These are phyloP conservation scores for Lepidochrysops patricia DNA, from an alignment of 2,888 invertebrate genomes.

Conservation along the genomic window DNA sequence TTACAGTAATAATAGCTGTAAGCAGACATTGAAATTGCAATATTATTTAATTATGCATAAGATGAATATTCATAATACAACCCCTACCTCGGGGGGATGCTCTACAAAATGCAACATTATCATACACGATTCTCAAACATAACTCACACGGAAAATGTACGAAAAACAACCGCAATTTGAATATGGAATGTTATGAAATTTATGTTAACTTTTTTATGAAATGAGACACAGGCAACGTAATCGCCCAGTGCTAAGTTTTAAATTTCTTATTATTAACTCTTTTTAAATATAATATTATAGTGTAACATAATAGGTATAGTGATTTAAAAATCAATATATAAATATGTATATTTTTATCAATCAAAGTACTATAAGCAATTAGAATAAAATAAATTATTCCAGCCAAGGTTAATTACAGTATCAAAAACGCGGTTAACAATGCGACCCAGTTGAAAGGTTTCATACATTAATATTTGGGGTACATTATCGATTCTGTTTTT, in stretches of 20 bases:
- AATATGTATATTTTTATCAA: too few relatives aligned
- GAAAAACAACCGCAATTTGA: too few relatives aligned
- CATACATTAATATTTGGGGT: slow-evolving; percentile 34
- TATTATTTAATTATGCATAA: not conserved
- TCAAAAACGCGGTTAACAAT: not conserved
- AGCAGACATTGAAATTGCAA: not conserved
- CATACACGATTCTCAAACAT: not conserved
- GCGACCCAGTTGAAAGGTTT: slow-evolving; percentile 27
- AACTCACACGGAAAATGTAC: not conserved
- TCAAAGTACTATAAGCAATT: too few relatives aligned
- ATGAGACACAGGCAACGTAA: too few relatives aligned
- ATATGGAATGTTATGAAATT: not conserved
- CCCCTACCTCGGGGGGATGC: not conserved
- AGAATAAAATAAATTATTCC: too few relatives aligned
- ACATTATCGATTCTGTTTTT: slow-evolving; percentile 44
- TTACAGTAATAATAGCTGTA: not conserved
- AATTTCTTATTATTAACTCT: too few relatives aligned
- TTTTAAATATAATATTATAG: too few relatives aligned
- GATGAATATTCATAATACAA: not conserved
- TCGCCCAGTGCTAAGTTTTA: too few relatives aligned
- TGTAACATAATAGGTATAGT: too few relatives aligned
- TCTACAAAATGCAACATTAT: not conserved
- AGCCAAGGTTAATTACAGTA: not conserved
- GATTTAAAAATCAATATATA: too few relatives aligned
- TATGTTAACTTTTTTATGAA: too few relatives aligned